Percentiles rank a stretch among this genome's conserved stretches.
These are phyloP conservation scores for human DNA, from an alignment of 2,113 vertebrate genomes.

Conservation along the genomic window GRCh38 chr3:169561501-169562000, in stretches of 20 bases:
- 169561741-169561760: background rate
- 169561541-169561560: background rate
- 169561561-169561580: background rate
- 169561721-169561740: background rate
- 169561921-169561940: no score
- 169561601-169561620: background rate
- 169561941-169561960: no score
- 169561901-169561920: no score
- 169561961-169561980: no score
- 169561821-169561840: background rate
- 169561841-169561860: background rate
- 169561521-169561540: background rate
- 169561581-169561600: background rate
- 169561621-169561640: background rate
- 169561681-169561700: background rate
- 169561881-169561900: no score
- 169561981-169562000: no score
- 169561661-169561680: background rate
- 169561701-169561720: background rate
- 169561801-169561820: background rate
- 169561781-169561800: background rate
- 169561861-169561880: background rate
- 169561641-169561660: no score
- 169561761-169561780: background rate
- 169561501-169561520: conserved; percentile 25